Conservation (phyloP, 2,113 vertebrate genomes). For the Ophthalmolycus amberensis region DNA sequence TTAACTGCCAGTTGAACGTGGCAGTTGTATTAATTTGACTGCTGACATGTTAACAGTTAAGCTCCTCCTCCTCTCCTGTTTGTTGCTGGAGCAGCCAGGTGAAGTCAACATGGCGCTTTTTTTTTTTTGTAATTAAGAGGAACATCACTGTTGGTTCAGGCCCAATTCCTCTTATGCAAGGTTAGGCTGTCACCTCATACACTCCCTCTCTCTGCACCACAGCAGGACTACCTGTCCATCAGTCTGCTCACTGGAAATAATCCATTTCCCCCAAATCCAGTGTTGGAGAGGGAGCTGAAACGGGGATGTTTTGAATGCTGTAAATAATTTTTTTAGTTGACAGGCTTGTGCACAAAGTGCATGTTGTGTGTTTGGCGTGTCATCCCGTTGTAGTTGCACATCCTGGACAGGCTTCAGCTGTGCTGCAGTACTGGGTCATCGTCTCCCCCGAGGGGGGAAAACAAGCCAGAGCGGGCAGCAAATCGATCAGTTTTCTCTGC, state of each 20-base stretch:
- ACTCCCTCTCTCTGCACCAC: conserved; percentile 34
- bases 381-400: conserved; percentile 37
- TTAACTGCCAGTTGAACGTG: conserved; percentile 31
- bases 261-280: not conserved
- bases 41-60: not conserved
- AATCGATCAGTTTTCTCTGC: conserved; percentile 58
- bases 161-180: not conserved
- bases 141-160: not conserved
- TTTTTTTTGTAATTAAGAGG: not conserved
- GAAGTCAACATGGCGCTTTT: not conserved
- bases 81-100: not conserved
- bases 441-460: conserved; percentile 37
- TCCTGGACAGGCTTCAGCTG: conserved; percentile 35
- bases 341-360: conserved; percentile 5
- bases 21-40: conserved; percentile 2
- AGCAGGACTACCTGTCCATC: conserved; percentile 16
- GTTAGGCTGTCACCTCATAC: not conserved
- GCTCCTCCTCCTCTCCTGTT: not conserved
- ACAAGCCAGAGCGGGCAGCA: conserved; percentile 27
- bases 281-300: conserved; percentile 37
- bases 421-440: conserved; percentile 68
- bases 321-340: not conserved
- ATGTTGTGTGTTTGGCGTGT: not conserved
- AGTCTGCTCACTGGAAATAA: not conserved
- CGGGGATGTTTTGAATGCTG: not conserved